Base-by-base conservation (phyloP, 2,797 vertebrate species). In the Gadopsis marmoratus region DNA sequence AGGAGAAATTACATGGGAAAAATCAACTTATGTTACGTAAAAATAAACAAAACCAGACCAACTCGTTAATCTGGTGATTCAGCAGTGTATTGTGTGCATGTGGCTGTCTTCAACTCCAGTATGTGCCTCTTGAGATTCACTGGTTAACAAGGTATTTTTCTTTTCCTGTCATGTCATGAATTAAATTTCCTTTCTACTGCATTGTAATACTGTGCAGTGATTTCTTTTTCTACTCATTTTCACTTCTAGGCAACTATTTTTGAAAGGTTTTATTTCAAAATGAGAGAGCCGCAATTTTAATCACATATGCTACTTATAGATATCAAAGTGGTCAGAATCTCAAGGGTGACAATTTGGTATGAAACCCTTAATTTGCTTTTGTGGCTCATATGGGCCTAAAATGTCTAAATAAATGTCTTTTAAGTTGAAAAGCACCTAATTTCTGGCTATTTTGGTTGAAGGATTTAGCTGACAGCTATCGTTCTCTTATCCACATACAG, bases 101-200 rank as follows among this genome's bases (percentile, higher is more conserved):
- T 81, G 78, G 54, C 41, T 83, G 76, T 85, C 72, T 76, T 70
- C 33, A 74, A 62, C 81, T 84, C 68, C 81, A 73, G 45, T 47
- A 68, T 77, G 88, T 93, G 92, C 92, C 92, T 93, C 79, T 81
- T 59, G 79, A 87, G 83, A 90, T 82, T 89, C 73, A 78, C 78
- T 79, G 79, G 71, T 84, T 80, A 54, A 78, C 72, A 65, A 82
- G 71, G 71, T 88, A n/a, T 76, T 75, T 76, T 64, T 86, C 68
- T 76, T 64, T 86, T 68, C 74, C 79, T 53, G 56, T 86, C 79
- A 79, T 48, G 53, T 72, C 81, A 78, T 85, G 53, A 77, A 88
- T 81, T 65, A 69, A 74, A 64, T 43, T 70, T 78, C 78, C 77
- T 82, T 71, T 84, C 67, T 78, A 62, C 63, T 45, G 67, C 73